Base-by-base conservation (phyloP, 2,113 vertebrate genomes). In the Columba janthina region DNA sequence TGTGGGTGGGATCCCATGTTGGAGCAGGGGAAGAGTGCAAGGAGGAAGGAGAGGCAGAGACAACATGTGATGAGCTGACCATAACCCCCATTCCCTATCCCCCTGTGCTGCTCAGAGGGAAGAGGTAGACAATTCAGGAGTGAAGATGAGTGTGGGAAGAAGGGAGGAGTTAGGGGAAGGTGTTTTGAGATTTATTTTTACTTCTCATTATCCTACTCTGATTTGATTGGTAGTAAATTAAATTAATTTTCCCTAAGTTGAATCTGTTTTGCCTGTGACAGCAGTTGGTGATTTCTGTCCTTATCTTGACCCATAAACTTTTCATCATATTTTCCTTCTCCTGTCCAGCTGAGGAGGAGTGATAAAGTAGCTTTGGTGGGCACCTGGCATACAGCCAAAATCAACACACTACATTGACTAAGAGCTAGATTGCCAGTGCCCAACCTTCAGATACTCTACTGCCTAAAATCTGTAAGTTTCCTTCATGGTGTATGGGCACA, bases 1-100 rank as follows among this genome's bases (percentile, higher is more conserved):
- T 0, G 1, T 25, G 4, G 6, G 11, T 18, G n/a, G 15, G 12
- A 50, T 25, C 22, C 24, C 34, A 54, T 5, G 4, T 11, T 42
- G 51, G 29, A n/a, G 16, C 16, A 74, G 53, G 22, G 22, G 29
- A 42, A 53, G 36, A n/a, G 22, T 20, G 26, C 46, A 16, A 25
- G 12, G 14, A 48, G 14, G 18, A 61, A 48, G 32, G 57, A 58
- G 40, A 21, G 14, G n/a, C 19, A 58, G 42, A 72, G 31, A 29
- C 46, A 57, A 57, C 17, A 19, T 31, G 19, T 24, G 19, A 42
- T 44, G 31, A 44, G 62, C 25, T 42, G 31, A 72, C 31, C 14
- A 28, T 12, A 51, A 29, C 19, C 31, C 4, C 19, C 36, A 34
- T 56, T 67, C 15, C 18, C 62, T 2, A 3, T n/a, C 11, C 28